phyloP scores from a whole-genome alignment of 2,888 invertebrate species.

The Epiblema foenella region DNA sequence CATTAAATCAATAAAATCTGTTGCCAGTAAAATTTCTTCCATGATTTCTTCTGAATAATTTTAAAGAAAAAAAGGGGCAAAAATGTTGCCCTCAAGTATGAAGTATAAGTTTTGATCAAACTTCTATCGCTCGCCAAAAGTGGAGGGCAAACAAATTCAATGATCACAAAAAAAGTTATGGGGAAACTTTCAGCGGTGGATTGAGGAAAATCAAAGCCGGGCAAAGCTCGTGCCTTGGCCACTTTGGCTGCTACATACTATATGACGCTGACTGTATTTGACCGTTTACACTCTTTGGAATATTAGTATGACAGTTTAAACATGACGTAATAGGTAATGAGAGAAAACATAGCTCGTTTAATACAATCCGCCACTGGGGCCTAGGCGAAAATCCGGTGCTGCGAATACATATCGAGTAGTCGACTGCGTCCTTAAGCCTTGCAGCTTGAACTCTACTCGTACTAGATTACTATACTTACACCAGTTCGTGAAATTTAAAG shows the following conservation, averaged over 20 bases:
- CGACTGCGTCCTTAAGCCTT: too few relatives aligned
- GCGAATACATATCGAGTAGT: too few relatives aligned
- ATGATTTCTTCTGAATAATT: conserved; percentile 53
- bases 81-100: conserved; percentile 52
- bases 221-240: conserved; percentile 52
- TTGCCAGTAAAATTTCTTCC: conserved; percentile 22
- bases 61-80: conserved; percentile 60
- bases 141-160: conserved; percentile 77
- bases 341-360: too few relatives aligned
- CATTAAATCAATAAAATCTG: neutral
- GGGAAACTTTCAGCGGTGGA: conserved; percentile 58
- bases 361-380: too few relatives aligned
- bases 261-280: too few relatives aligned
- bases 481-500: neutral
- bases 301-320: too few relatives aligned
- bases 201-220: conserved; percentile 52
- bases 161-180: conserved; percentile 73
- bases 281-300: too few relatives aligned
- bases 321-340: too few relatives aligned
- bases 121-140: conserved; percentile 64
- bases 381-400: too few relatives aligned
- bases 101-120: conserved; percentile 72
- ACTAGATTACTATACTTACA: too few relatives aligned
- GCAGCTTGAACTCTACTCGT: too few relatives aligned
- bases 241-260: too few relatives aligned